These are phyloP conservation scores for Brachypteracias leptosomus DNA, from an alignment of 2,113 vertebrate genomes.

Conservation along the genomic window DNA sequence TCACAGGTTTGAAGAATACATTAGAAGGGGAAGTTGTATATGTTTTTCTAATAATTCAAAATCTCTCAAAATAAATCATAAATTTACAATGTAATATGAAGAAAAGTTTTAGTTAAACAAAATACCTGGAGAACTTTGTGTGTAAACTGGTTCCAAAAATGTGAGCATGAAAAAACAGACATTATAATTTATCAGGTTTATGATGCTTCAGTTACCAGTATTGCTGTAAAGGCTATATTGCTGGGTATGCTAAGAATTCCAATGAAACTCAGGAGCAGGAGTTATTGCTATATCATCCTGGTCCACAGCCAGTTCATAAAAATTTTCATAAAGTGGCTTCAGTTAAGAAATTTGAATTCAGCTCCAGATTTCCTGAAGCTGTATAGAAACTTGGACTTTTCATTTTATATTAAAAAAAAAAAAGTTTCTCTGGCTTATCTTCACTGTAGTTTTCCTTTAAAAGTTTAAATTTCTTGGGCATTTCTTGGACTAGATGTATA, in stretches of 20 bases:
- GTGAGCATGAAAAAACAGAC: neutral
- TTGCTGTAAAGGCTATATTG: neutral
- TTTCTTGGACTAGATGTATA: neutral
- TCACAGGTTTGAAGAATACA: neutral
- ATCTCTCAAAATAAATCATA: neutral
- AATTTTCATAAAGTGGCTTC: neutral
- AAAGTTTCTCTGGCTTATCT: neutral
- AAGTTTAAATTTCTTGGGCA: neutral
- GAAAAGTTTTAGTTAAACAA: neutral
- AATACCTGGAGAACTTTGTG: neutral
- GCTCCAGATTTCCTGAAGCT: neutral
- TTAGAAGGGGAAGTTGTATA: rapidly evolving
- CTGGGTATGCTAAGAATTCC: neutral
- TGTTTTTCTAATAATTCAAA: neutral
- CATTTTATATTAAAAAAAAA: neutral
- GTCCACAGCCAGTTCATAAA: neutral
- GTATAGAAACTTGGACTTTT: neutral
- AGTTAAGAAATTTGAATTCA: neutral
- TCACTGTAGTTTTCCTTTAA: neutral
- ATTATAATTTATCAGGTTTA: neutral
- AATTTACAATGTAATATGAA: neutral
- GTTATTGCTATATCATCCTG: neutral
- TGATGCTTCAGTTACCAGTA: neutral
- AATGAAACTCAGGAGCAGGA: neutral
- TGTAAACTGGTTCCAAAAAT: neutral